Evolutionary conservation across 2,888 invertebrate species (phyloP).

Genomic region (Hypomecis atomaria): DNA sequence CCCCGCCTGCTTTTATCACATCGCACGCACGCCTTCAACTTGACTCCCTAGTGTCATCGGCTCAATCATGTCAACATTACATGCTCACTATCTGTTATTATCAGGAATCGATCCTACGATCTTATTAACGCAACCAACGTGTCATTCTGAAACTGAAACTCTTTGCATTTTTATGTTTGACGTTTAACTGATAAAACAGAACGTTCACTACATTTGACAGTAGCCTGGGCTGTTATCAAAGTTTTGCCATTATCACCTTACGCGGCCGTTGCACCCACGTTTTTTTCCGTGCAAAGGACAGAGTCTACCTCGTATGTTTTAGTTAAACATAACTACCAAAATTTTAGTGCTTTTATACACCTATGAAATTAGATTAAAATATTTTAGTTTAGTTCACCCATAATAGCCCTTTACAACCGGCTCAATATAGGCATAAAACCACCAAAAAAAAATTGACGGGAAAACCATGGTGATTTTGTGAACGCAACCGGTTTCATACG

Average conservation of each 20-base stretch:
- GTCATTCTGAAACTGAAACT: background rate
- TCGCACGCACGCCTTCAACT: constrained; percentile 78
- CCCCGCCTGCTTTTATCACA: constrained; percentile 77
- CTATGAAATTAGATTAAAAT: too few relatives aligned
- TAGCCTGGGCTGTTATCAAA: constrained; percentile 2
- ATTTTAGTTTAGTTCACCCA: too few relatives aligned
- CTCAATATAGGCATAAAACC: too few relatives aligned
- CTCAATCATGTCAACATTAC: constrained; percentile 14
- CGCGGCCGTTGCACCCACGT: constrained; percentile 6
- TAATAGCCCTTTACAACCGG: too few relatives aligned
- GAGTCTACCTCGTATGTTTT: too few relatives aligned
- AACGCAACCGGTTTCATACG: too few relatives aligned
- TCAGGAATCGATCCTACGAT: constrained; percentile 1
- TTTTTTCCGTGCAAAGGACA: constrained; percentile 1
- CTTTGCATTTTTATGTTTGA: background rate
- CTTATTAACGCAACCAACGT: too few relatives aligned
- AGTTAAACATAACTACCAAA: too few relatives aligned
- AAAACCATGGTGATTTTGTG: too few relatives aligned
- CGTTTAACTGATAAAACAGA: constrained; percentile 7
- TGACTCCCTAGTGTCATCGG: constrained; percentile 64
- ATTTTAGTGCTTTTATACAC: too few relatives aligned
- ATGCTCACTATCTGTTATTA: background rate
- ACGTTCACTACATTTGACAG: background rate
- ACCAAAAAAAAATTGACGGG: too few relatives aligned
- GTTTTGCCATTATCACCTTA: constrained; percentile 4